Evolutionary conservation across 2,113 vertebrate species (phyloP).

Genomic region (Acanthochromis polyacanthus): DNA sequence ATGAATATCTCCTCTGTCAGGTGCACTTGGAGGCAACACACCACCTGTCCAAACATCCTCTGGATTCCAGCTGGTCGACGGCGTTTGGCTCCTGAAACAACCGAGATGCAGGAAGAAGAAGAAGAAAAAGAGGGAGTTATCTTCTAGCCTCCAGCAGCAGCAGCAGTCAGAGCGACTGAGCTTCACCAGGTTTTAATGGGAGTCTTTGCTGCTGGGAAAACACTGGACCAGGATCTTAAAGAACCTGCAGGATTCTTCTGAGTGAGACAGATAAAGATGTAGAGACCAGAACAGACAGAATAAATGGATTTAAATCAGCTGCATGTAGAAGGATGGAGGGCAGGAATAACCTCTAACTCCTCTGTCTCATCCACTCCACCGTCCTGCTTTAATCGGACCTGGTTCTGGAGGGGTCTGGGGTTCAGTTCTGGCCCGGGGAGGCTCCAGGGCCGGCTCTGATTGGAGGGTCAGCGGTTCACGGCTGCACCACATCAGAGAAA

Average conservation of each 20-base stretch:
- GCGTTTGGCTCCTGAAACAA: too few species aligned
- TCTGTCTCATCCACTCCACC: slow-evolving; percentile 55
- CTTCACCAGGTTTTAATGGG: not conserved
- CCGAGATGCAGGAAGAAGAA: too few species aligned
- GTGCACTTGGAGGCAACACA: not conserved
- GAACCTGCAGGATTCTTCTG: not conserved
- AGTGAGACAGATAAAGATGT: not conserved
- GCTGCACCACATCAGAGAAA: slow-evolving; percentile 22
- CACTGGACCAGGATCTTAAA: too few species aligned
- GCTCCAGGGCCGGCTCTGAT: slow-evolving; percentile 2
- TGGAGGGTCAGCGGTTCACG: slow-evolving; percentile 45
- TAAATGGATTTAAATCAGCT: not conserved
- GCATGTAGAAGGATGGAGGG: slow-evolving; percentile 27
- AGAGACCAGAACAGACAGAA: not conserved
- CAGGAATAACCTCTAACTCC: slow-evolving; percentile 35
- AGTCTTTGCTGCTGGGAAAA: not conserved
- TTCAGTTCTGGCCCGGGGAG: slow-evolving; percentile 13
- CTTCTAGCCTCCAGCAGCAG: not conserved
- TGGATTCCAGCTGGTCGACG: too few species aligned
- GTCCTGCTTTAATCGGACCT: slow-evolving; percentile 40
- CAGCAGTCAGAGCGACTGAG: slow-evolving; percentile 11
- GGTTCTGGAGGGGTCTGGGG: slow-evolving; percentile 4
- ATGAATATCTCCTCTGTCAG: too few species aligned
- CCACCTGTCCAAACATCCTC: not conserved
- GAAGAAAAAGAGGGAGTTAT: not conserved